phyloP scores from a whole-genome alignment of 2,113 vertebrate species.

The Lepus timidus region DNA sequence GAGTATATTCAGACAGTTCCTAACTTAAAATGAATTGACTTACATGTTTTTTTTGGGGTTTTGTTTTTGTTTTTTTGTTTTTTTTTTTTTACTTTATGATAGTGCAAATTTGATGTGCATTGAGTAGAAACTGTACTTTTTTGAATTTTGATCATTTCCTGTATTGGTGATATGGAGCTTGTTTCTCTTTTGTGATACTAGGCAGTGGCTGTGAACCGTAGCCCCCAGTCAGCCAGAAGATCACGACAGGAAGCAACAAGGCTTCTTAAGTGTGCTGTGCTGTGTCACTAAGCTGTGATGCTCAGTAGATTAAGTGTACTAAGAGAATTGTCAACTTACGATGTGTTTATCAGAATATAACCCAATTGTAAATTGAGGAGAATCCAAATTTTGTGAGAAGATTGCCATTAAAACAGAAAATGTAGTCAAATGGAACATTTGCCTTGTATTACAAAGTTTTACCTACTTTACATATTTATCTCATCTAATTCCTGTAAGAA shows the following conservation, averaged over 20 bases:
- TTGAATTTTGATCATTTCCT: background rate
- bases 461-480: slow-evolving; percentile 6
- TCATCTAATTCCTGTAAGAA: background rate
- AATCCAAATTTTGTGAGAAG: background rate
- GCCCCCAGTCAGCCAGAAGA: fast-evolving
- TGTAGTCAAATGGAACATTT: background rate
- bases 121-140: background rate
- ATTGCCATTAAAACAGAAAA: slow-evolving; percentile 43
- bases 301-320: background rate
- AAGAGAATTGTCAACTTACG: background rate
- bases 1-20: background rate
- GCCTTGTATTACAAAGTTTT: background rate
- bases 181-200: background rate
- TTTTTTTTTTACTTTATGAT: background rate
- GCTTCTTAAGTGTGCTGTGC: no score
- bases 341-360: background rate
- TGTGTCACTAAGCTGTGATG: no score
- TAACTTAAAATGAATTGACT: background rate
- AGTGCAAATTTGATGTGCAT: background rate
- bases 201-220: background rate
- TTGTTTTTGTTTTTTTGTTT: no score
- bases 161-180: fast-evolving
- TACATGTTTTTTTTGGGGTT: background rate
- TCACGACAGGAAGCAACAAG: background rate
- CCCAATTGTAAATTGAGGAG: background rate